A percentile compares a stretch with the other conserved stretches of the same genome.
phyloP scores from a whole-genome alignment of 2,113 vertebrate species.

The Peucedramus taeniatus region DNA sequence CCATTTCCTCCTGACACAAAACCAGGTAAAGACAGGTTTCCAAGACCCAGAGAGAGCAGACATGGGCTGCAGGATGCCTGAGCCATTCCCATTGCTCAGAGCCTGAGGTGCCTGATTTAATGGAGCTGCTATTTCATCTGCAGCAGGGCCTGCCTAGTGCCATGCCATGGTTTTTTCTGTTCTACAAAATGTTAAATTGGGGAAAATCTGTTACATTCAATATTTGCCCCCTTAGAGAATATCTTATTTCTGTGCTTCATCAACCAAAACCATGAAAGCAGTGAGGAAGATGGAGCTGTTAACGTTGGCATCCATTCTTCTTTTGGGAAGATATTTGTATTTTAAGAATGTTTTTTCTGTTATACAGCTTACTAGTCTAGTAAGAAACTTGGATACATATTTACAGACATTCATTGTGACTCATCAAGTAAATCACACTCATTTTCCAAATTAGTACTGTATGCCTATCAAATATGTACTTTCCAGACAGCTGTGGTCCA shows the following conservation, averaged over 20 bases:
- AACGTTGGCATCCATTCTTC: neutral
- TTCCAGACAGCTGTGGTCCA: conserved; percentile 42
- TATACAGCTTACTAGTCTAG: neutral
- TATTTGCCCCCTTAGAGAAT: neutral
- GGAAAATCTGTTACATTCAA: neutral
- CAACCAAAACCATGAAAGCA: neutral
- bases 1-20: neutral
- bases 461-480: conserved; percentile 34
- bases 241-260: neutral
- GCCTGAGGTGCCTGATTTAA: neutral
- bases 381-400: conserved; percentile 15
- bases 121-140: neutral
- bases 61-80: neutral
- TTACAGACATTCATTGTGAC: conserved; percentile 51
- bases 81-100: accelerated
- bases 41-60: neutral
- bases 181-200: neutral
- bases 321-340: neutral
- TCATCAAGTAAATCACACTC: conserved; percentile 61
- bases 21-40: accelerated
- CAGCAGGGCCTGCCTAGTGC: neutral
- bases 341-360: neutral
- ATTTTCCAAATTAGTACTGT: conserved; percentile 57
- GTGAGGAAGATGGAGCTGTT: neutral
- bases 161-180: neutral